Base-by-base conservation (phyloP, 2,113 vertebrate species). In the Elachura formosa region DNA sequence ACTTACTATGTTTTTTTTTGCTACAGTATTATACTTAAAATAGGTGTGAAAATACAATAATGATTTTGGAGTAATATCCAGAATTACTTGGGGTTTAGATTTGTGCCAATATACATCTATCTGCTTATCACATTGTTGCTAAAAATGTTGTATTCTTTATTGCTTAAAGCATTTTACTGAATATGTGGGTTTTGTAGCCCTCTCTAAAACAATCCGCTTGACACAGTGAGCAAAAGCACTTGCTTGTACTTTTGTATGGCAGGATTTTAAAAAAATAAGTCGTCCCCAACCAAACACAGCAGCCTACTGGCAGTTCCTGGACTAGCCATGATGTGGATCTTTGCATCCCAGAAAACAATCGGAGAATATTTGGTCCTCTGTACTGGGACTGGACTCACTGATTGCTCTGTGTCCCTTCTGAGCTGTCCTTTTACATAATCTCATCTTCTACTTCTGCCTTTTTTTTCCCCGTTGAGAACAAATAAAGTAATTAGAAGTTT, bases 401-500 rank as follows among this genome's bases (percentile, higher is more conserved):
- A 12, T 40, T 29, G 38, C 79, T 83, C 16, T 0, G 6, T 33
- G 28, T 36, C 56, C 78, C 55, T 61, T 76, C 90, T 75, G 74
- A 52, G 66, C n/a, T 69, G 12, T 61, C 54, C 0, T 75, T 55
- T 82, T n/a, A 52, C 31, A 5, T 68, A 14, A 63, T 56, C 81
- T 93, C 67, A 31, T 34, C 88, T 90, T 83, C 84, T n/a, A 75
- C 66, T 46, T 59, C 77, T 59, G 22, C 62, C 56, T 41, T n/a
- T 29, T 63, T 52, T 43, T 45, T 34, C 12, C 9, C 24, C 25
- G 1, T 26, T 73, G 72, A 93, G 88, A 93, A 84, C 88, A 93
- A 96, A 90, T 96, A 6, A 95, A 92, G 82, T 93, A 87, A 94
- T 95, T 95, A 95, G 94, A 94, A 86, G 83, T 84, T 95, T 90